Base-by-base conservation (phyloP, 2,888 invertebrate species). In the Leucania comma region DNA sequence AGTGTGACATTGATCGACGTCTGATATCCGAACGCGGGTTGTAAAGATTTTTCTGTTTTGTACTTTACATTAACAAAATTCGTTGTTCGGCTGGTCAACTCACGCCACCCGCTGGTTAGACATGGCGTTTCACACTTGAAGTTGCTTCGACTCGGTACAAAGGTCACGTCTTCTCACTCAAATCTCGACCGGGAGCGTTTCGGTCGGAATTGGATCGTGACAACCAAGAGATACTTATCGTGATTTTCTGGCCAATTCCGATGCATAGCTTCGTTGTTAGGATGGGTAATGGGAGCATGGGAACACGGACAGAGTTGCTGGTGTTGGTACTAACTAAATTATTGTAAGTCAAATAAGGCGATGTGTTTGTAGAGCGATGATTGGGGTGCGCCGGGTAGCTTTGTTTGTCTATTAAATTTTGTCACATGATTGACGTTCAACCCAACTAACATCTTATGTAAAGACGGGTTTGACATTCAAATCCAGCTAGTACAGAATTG, bases 101-200 rank as follows among this genome's bases (percentile, higher is more conserved):
- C 87, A 86, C 83, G 89, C 94, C 95, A 88, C 95, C 95, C 93
- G 95, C 95, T 95, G 95, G 87, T 90, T 87, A 84, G 90, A 92
- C 94, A 93, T 91, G 93, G 89, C 92, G 92, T 88, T 96, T 96
- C 94, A 96, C 96, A 96, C 95, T 95, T 90, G 90, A 88, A 90
- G 91, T 89, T 89, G 87, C 86, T 88, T 91, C 90, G 87, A 91
- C 86, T 87, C 88, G 86, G 91, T 85, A 88, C 91, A 94, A 88
- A 94, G 95, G 95, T 95, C 95, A 94, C 93, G 94, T 93, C 94
- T 92, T 90, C 92, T 95, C 95, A 95, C 95, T 95, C 95, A 94
- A 94, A 91, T 87, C 91, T 91, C 92, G 91, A 91, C 92, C 95
- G 88, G 95, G 93, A 95, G 94, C 93, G 93, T 91, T 93, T 90